Percentiles rank a stretch among this genome's conserved stretches.
Conservation (phyloP, 2,888 invertebrate genomes). For the Nephrotoma guestfalica region DNA sequence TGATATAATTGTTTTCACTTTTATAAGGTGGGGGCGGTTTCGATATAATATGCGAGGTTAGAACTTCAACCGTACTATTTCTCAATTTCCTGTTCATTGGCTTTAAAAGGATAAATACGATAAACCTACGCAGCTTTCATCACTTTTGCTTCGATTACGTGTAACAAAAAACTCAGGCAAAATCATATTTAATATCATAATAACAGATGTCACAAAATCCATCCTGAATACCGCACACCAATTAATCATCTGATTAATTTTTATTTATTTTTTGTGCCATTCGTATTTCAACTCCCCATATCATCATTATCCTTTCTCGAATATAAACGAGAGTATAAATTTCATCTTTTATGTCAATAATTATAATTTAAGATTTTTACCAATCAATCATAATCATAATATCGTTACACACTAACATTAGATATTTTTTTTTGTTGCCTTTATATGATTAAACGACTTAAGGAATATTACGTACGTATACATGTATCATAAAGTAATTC, state of each 20-base stretch:
- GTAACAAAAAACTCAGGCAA: neutral
- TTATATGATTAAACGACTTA: neutral
- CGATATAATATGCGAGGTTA: too few relatives aligned
- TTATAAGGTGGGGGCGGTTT: rapidly evolving
- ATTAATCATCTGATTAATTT: neutral
- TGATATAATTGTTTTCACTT: too few relatives aligned
- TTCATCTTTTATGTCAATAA: neutral
- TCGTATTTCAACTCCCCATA: neutral
- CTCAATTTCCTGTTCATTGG: too few relatives aligned
- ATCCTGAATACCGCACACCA: neutral
- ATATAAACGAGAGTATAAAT: neutral
- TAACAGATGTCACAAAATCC: neutral
- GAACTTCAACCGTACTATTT: too few relatives aligned
- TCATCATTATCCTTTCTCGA: neutral
- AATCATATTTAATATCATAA: neutral
- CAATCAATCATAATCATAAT: neutral
- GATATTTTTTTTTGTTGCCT: neutral
- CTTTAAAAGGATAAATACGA: too few relatives aligned
- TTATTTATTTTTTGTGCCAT: neutral
- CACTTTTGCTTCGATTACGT: neutral
- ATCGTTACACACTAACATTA: neutral
- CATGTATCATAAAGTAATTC: neutral
- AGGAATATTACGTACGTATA: neutral
- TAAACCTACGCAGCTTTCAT: too few relatives aligned
- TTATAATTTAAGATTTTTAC: neutral